Percentiles rank a stretch among this genome's conserved stretches.
Conservation (phyloP, 2,797 vertebrate species). For the Sebastes trivittatus region DNA sequence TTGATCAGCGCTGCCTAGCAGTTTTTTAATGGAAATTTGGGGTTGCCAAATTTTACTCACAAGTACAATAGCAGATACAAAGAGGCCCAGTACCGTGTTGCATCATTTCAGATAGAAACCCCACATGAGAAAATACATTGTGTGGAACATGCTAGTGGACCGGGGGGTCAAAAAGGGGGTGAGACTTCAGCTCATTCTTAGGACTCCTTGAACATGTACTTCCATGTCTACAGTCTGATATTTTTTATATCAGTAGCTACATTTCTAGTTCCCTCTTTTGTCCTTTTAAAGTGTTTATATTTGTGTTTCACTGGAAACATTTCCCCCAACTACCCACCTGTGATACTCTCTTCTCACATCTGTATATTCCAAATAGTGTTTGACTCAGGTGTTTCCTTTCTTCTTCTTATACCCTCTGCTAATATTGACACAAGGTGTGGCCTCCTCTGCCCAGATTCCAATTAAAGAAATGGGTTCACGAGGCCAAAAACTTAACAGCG, state of each 20-base stretch:
- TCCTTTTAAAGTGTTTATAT: neutral
- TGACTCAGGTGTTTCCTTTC: conserved; percentile 12
- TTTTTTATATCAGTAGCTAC: no score
- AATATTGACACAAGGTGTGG: conserved; percentile 36
- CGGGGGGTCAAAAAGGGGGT: no score
- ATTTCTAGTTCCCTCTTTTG: neutral
- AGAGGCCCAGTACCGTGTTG: no score
- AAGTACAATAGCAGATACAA: no score
- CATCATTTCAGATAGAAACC: no score
- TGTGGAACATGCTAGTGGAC: no score
- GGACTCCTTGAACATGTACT: neutral
- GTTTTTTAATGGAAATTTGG: no score
- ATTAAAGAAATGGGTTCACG: conserved; percentile 63
- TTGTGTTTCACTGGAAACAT: neutral
- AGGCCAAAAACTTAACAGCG: conserved; percentile 49
- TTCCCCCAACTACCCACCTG: no score
- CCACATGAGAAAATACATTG: no score
- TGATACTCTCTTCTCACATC: neutral
- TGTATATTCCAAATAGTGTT: neutral
- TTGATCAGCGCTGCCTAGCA: no score
- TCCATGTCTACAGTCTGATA: neutral
- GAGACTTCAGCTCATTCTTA: neutral
- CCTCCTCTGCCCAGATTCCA: conserved; percentile 39
- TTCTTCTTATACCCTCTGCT: conserved; percentile 12
- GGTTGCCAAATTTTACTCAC: no score